Base-by-base conservation (phyloP, 2,113 vertebrate genomes). In the Brachionichthys hirsutus region DNA sequence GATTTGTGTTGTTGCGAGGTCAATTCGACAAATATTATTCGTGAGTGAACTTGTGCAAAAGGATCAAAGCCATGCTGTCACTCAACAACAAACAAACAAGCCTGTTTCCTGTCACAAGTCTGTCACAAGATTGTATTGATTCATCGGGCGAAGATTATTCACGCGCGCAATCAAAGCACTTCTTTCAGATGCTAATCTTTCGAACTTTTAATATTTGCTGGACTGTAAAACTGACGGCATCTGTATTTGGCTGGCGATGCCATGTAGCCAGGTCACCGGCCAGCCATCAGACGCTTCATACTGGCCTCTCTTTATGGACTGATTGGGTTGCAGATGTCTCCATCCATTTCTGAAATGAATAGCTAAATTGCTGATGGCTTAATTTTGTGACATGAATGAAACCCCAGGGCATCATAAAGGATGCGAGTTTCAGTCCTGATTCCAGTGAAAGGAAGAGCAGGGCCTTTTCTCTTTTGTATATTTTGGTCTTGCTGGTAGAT, bases 301-400 rank as follows among this genome's bases (percentile, higher is more conserved):
- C 55, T 53, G 3, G 12, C 45, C 12, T 16, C 45, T 72, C 58
- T 65, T 49, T 57, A 50, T 67, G 45, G 44, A 18, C 53, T 50
- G 47, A 70, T 54, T 73, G 58, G 18, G 18, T 70, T 74, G 51
- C 57, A 77, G 76, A 75, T 75, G 78, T 35, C 42, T 77, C 68
- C 30, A 59, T 83, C 85, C 73, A 78, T 62, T 63, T 73, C 67
- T 70, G 59, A 73, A 53, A 74, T 78, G 52, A 75, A 67, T 73
- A 70, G 55, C 54, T 72, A 63, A 57, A 64, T 73, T 66, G 51
- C 69, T 40, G 73, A 66, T 72, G 70, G 66, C 54, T 82, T 75
- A 12, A 63, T 80, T 70, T 75, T 73, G 58, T 53, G 7, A 42
- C 6, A 4, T 48, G 67, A 76, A 8, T 63, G 0, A 20, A 6